Base-by-base conservation (phyloP, 2,888 invertebrate species). In the Ochropleura leucogaster region DNA sequence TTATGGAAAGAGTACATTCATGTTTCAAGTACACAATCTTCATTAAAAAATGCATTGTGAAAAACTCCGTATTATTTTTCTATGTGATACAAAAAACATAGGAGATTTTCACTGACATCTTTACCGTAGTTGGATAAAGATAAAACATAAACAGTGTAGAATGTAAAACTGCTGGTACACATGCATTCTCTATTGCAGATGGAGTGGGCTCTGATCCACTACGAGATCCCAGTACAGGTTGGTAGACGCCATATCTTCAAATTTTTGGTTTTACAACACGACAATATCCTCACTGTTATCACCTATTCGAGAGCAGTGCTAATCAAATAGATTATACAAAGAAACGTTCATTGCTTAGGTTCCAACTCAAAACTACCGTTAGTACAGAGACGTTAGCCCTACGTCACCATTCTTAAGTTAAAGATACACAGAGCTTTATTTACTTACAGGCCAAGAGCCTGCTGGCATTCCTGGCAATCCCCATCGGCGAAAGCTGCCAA, bases 371-470 rank as follows among this genome's bases (percentile, higher is more conserved):
- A 30, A 57, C 8, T 16, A n/a, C 7, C n/a, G 7, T 9, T 9
- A 18, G 8, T 53, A 55, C 53, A 4, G 53, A 55, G 5, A 5
- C 53, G 9, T n/a, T 51, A 18, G 18, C 8, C 53, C 53, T 53
- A 10, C 53, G n/a, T 10, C 10, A 20, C n/a, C 12, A 55, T 12
- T 1, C n/a, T 10, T 10, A 14, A 57, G 30, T 30, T 30, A 7
- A 57, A 59, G 16, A 40, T 16, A 57, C 20, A 30, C 14, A 57
- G 12, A 44, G 62, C 44, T 62, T 44, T n/a, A 62, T n/a, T 20
- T 62, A 62, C 62, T 62, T 14, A 62, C 62, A 62, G 46, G 44
- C 62, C 62, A 62, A 44, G 62, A 62, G 12, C 62, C 62, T 1
- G 62, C 0, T 12, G 62, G 62, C 62, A 62, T 20, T 14, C n/a